phyloP scores from a whole-genome alignment of 2,113 vertebrate genomes.

The Telmatochromis sp. region DNA sequence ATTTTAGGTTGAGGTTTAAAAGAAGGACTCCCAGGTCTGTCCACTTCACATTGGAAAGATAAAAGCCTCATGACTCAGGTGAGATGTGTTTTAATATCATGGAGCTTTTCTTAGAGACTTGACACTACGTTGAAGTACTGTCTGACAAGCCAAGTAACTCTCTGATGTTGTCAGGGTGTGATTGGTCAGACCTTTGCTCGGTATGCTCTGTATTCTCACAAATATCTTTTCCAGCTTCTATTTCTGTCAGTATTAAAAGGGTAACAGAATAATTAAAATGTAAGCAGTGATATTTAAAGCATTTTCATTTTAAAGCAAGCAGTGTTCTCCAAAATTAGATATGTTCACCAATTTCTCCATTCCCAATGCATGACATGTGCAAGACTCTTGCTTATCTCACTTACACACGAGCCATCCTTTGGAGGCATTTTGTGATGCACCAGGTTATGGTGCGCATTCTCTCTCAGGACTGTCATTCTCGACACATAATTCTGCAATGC shows the following conservation, averaged over 20 bases:
- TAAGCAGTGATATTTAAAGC: neutral
- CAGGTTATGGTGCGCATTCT: neutral
- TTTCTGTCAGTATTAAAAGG: slow-evolving; percentile 1
- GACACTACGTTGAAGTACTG: neutral
- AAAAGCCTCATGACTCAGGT: slow-evolving; percentile 9
- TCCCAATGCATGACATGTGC: neutral
- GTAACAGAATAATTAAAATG: neutral
- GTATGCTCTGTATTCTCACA: neutral
- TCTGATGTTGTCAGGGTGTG: neutral
- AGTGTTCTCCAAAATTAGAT: neutral
- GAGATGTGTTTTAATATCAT: neutral
- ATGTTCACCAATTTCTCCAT: neutral
- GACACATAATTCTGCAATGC: neutral
- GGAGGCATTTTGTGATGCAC: neutral
- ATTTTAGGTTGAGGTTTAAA: neutral
- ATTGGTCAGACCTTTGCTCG: neutral
- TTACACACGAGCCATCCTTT: neutral
- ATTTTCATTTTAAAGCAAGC: neutral
- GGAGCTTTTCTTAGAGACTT: neutral
- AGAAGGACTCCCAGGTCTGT: neutral
- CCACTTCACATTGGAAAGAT: neutral
- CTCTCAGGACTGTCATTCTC: neutral
- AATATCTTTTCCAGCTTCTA: neutral
- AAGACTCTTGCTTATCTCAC: neutral
- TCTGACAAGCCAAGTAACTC: neutral